A percentile compares a stretch with the other conserved stretches of the same genome.
These are phyloP conservation scores for Dysidea cf. avara DNA, from an alignment of 37 sponge, comb jelly and placozoan genomes.

Conservation along the genomic window DNA sequence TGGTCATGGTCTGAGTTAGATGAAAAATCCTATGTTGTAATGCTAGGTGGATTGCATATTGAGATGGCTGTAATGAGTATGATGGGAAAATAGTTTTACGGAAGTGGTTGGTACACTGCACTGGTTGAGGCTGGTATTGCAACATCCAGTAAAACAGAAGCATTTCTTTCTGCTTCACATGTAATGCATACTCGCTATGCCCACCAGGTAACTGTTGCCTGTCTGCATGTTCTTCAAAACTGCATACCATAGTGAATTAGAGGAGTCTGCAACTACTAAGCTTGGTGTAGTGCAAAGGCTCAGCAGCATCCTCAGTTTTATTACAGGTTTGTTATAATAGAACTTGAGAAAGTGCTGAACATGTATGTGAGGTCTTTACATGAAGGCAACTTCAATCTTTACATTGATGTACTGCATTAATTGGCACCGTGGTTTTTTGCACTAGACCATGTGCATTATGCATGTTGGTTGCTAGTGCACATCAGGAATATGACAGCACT, in stretches of 20 bases:
- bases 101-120: slow-evolving; percentile 34
- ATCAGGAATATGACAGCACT: slow-evolving; percentile 24
- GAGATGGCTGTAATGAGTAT: slow-evolving; percentile 37
- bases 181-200: slow-evolving; percentile 14
- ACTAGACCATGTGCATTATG: slow-evolving; percentile 20
- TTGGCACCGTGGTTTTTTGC: slow-evolving; percentile 11
- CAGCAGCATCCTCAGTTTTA: too few relatives aligned
- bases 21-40: slow-evolving; percentile 33
- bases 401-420: too few relatives aligned
- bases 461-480: slow-evolving; percentile 20
- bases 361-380: too few relatives aligned
- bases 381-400: too few relatives aligned
- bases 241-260: slow-evolving; percentile 8
- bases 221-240: slow-evolving; percentile 24
- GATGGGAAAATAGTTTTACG: slow-evolving; percentile 16
- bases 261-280: too few relatives aligned
- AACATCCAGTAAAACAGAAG: too few relatives aligned
- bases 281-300: too few relatives aligned
- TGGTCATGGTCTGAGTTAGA: slow-evolving; percentile 34
- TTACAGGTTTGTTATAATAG: too few relatives aligned
- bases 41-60: slow-evolving; percentile 37
- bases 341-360: too few relatives aligned
- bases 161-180: slow-evolving; percentile 3
- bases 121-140: slow-evolving; percentile 29
- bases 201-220: slow-evolving; percentile 26